These are phyloP conservation scores for Micrastur ruficollis DNA, from an alignment of 2,797 vertebrate genomes.

Conservation along the genomic window DNA sequence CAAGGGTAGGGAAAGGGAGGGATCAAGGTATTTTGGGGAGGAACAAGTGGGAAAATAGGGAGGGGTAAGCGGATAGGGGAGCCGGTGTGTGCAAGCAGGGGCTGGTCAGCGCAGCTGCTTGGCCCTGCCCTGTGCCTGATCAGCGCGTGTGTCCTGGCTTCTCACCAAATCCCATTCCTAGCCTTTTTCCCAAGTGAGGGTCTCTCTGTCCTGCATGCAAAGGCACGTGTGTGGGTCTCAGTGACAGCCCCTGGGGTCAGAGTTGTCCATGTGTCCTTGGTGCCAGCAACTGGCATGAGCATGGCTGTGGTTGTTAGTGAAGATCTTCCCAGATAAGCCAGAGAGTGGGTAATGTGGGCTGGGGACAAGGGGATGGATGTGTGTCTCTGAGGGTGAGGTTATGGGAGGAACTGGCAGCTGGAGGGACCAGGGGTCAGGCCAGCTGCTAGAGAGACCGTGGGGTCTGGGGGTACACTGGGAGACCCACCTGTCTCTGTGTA, in stretches of 20 bases:
- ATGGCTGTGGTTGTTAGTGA: background rate
- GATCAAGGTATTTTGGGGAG: background rate
- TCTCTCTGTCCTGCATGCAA: background rate
- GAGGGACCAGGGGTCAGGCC: background rate
- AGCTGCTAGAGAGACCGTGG: background rate
- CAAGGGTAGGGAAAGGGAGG: background rate
- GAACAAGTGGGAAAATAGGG: background rate
- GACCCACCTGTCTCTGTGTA: background rate
- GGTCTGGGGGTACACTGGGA: background rate
- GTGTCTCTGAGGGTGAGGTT: background rate
- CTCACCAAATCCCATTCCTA: background rate
- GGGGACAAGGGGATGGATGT: rapidly evolving
- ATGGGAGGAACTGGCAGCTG: background rate
- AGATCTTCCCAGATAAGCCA: rapidly evolving
- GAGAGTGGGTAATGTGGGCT: background rate
- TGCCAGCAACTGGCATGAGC: rapidly evolving
- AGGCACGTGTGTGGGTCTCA: background rate
- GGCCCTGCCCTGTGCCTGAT: background rate
- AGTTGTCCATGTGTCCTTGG: background rate
- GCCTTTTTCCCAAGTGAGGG: background rate
- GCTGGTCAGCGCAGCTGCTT: background rate
- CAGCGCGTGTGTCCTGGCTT: background rate
- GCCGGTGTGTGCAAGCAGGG: background rate
- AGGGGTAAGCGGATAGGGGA: background rate
- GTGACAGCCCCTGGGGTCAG: background rate